Percentiles rank a stretch among this genome's conserved stretches.
phyloP scores from a whole-genome alignment of 1,140 invertebrate species.

The Gonatopus flavifemur region DNA sequence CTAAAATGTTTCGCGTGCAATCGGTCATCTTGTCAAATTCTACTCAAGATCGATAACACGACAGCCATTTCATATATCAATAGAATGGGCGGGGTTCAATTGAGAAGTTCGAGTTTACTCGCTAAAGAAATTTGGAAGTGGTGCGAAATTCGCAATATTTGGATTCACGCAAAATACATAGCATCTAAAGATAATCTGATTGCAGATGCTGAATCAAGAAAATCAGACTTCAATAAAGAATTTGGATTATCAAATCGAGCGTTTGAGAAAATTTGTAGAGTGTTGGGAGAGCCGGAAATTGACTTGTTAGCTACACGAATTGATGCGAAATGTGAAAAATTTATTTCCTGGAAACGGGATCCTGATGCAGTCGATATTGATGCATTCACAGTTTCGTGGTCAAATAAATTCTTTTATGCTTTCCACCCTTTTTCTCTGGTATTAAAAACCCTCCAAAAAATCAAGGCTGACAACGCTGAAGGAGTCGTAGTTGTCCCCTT shows the following conservation, averaged over 20 bases:
- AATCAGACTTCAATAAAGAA: not conserved
- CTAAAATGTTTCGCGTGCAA: not conserved
- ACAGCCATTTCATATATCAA: no score
- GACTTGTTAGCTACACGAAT: not conserved
- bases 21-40: conserved; percentile 30
- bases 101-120: not conserved
- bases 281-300: not conserved
- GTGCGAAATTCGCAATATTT: not conserved
- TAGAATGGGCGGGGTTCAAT: not conserved
- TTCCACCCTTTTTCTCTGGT: not conserved
- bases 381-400: not conserved
- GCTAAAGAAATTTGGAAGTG: conserved; percentile 3
- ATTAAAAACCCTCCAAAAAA: not conserved
- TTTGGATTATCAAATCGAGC: not conserved
- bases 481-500: not conserved
- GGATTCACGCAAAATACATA: not conserved
- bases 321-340: not conserved
- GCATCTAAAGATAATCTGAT: not conserved
- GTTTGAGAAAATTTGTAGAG: not conserved
- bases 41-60: conserved; percentile 17
- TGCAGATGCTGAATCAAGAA: not conserved
- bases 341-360: not conserved
- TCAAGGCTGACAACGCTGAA: no score
- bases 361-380: not conserved
- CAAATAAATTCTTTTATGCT: not conserved